Percentiles rank a stretch among this genome's conserved stretches.
Conservation (phyloP, 2,888 invertebrate genomes). For the Amphimallon solstitiale region DNA sequence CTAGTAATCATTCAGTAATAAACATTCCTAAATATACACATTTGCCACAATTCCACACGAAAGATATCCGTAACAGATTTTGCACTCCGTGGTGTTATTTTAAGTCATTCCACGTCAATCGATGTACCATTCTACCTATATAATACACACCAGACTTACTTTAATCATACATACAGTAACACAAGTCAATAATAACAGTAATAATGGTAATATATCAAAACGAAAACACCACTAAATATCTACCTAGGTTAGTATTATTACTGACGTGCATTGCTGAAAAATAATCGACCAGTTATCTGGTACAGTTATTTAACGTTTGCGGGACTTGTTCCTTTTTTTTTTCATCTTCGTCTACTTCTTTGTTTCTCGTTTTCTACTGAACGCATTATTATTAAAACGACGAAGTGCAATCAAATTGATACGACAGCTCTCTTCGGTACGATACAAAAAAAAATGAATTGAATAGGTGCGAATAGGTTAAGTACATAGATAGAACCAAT, state of each 20-base stretch:
- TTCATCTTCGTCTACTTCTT: slow-evolving; percentile 13
- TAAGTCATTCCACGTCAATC: neutral
- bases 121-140: too few relatives aligned
- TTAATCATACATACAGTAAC: slow-evolving; percentile 25
- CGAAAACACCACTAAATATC: slow-evolving; percentile 20
- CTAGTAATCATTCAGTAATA: too few relatives aligned
- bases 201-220: slow-evolving; percentile 29
- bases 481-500: slow-evolving; percentile 2
- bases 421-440: slow-evolving; percentile 5
- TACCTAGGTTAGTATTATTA: slow-evolving; percentile 4
- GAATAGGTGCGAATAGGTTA: neutral
- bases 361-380: neutral
- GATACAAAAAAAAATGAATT: slow-evolving; percentile 13
- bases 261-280: slow-evolving; percentile 12
- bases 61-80: neutral
- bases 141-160: neutral
- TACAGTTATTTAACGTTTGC: slow-evolving; percentile 33
- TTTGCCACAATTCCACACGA: neutral
- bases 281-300: slow-evolving; percentile 23
- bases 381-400: slow-evolving; percentile 22
- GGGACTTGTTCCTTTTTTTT: slow-evolving; percentile 8
- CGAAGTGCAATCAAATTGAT: slow-evolving; percentile 23
- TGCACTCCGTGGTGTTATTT: neutral
- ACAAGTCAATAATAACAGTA: slow-evolving; percentile 27
- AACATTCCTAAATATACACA: neutral